phyloP scores from a whole-genome alignment of 2,113 vertebrate species.

The Lagopus muta region DNA sequence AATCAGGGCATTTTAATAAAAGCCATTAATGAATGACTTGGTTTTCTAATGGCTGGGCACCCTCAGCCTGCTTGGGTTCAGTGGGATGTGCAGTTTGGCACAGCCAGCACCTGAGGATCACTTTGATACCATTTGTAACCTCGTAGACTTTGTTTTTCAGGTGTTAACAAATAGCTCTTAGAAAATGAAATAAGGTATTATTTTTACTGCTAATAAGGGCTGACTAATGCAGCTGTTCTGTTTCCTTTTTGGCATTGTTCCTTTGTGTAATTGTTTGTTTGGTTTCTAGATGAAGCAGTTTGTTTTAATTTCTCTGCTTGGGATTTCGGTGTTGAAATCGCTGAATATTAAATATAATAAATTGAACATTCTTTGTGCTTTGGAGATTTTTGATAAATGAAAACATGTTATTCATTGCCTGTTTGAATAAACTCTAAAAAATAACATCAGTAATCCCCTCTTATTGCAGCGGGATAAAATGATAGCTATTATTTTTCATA shows the following conservation, averaged over 20 bases:
- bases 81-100: neutral
- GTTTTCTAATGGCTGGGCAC: neutral
- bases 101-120: rapidly evolving
- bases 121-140: neutral
- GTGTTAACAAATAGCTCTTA: constrained; percentile 21
- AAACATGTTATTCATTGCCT: constrained; percentile 25
- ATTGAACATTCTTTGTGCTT: constrained; percentile 17
- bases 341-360: constrained; percentile 30
- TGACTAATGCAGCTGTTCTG: constrained; percentile 15
- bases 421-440: constrained; percentile 6
- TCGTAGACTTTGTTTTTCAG: constrained; percentile 5
- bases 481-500: constrained; percentile 48
- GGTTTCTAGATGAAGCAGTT: constrained; percentile 50
- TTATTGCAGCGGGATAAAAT: neutral
- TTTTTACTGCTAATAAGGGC: constrained; percentile 39
- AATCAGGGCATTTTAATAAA: neutral
- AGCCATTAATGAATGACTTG: neutral
- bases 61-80: neutral
- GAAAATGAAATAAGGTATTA: constrained; percentile 33
- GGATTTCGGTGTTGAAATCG: neutral
- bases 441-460: neutral
- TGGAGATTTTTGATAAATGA: constrained; percentile 29
- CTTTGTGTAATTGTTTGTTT: constrained; percentile 54
- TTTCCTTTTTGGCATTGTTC: constrained; percentile 41
- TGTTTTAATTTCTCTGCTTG: constrained; percentile 52